Conservation (phyloP, 2,888 invertebrate species). For the Macaria notata region DNA sequence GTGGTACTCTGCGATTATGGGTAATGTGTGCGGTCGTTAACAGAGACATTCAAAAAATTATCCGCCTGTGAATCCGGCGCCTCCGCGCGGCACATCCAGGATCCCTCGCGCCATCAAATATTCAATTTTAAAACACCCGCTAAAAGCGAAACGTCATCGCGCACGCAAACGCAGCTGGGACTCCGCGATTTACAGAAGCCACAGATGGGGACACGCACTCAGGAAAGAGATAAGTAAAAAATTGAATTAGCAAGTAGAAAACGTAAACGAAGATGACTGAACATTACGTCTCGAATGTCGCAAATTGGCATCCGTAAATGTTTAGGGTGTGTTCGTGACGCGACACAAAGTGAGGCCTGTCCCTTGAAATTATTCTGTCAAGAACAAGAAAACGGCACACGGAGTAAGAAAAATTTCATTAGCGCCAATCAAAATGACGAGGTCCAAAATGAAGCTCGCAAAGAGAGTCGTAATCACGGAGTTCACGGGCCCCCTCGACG, state of each 20-base stretch:
- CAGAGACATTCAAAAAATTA: constrained; percentile 74
- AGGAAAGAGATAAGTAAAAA: constrained; percentile 74
- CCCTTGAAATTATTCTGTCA: constrained; percentile 76
- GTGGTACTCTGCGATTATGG: constrained; percentile 53
- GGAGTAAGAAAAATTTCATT: constrained; percentile 81
- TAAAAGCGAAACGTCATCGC: constrained; percentile 82
- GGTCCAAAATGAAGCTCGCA: constrained; percentile 80
- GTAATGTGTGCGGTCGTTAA: constrained; percentile 66
- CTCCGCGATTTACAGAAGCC: constrained; percentile 78
- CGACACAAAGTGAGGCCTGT: constrained; percentile 64
- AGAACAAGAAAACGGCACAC: constrained; percentile 75
- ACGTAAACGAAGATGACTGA: constrained; percentile 71
- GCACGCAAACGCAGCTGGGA: constrained; percentile 76
- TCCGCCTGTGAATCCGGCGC: constrained; percentile 63
- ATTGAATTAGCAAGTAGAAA: constrained; percentile 78
- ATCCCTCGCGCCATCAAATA: constrained; percentile 77
- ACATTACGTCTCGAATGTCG: constrained; percentile 66
- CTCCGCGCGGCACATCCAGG: constrained; percentile 71
- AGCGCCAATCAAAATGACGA: constrained; percentile 83
- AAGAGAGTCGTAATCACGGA: constrained; percentile 82
- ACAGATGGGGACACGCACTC: constrained; percentile 79
- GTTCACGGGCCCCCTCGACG: constrained; percentile 78
- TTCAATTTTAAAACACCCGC: constrained; percentile 82
- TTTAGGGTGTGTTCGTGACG: constrained; percentile 71
- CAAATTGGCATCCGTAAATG: constrained; percentile 67